A percentile compares a stretch with the other conserved stretches of the same genome.
Evolutionary conservation across 2,797 vertebrate genomes (phyloP).

Genomic region (Macropus fuliginosus): DNA sequence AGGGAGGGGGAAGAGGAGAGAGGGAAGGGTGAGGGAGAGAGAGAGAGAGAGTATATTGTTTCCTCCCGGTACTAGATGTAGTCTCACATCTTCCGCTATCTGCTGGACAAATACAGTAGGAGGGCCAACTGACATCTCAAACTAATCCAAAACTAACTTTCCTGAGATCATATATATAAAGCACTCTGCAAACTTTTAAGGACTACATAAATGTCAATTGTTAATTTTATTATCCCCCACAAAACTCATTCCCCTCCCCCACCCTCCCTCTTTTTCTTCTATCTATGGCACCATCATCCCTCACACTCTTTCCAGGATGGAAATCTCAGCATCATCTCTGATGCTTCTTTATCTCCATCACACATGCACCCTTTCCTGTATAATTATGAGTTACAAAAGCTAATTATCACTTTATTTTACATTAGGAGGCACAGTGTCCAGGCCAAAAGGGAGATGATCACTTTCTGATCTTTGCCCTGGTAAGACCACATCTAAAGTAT

Average conservation of each 20-base stretch:
- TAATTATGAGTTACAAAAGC: not conserved
- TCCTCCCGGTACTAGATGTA: not conserved
- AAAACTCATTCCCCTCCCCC: not conserved
- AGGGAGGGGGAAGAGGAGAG: no score
- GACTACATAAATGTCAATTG: not conserved
- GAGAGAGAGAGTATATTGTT: not conserved
- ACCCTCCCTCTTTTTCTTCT: not conserved
- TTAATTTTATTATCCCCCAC: not conserved
- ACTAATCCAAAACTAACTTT: not conserved
- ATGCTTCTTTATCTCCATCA: not conserved
- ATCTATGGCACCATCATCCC: not conserved
- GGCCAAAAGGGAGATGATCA: not conserved
- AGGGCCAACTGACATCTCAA: not conserved
- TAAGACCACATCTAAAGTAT: not conserved
- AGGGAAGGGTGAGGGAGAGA: no score
- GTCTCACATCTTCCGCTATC: not conserved
- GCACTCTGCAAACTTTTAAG: not conserved
- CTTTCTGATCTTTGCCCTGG: not conserved
- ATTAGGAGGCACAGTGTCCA: not conserved
- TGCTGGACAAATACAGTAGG: not conserved
- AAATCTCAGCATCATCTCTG: not conserved
- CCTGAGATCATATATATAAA: not conserved
- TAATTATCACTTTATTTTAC: not conserved
- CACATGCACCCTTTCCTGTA: not conserved
- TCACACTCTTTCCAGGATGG: not conserved